A percentile compares a stretch with the other conserved stretches of the same genome.
These are phyloP conservation scores for Erethizon dorsatum DNA, from an alignment of 2,797 vertebrate species.

Conservation along the genomic window DNA sequence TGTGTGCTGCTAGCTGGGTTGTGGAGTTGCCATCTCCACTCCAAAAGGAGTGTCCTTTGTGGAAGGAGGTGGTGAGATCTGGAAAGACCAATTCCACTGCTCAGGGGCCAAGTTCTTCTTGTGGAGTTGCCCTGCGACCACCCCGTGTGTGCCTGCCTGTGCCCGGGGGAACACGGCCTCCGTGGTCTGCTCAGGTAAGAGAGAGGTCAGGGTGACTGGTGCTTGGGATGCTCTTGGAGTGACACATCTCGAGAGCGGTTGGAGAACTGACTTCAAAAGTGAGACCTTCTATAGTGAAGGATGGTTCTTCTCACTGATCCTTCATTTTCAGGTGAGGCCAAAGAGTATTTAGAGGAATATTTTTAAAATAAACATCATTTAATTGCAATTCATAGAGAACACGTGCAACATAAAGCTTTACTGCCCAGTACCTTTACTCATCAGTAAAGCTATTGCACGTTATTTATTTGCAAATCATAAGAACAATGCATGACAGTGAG, in stretches of 20 bases:
- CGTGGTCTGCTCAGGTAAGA: constrained; percentile 78
- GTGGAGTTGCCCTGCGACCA: constrained; percentile 77
- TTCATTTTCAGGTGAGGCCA: neutral
- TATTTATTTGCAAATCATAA: too few species aligned
- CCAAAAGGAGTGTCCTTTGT: constrained; percentile 44
- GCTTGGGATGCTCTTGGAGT: neutral
- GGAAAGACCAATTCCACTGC: constrained; percentile 85
- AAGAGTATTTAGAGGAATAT: too few species aligned
- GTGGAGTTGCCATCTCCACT: constrained; percentile 83
- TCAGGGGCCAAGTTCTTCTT: constrained; percentile 3
- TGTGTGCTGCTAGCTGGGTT: constrained; percentile 86
- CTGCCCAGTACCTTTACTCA: too few species aligned
- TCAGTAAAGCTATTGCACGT: too few species aligned
- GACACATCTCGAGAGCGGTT: too few species aligned
- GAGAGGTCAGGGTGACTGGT: neutral
- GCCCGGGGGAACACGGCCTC: constrained; percentile 62
- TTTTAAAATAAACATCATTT: too few species aligned
- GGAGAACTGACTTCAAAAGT: neutral
- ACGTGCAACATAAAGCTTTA: too few species aligned
- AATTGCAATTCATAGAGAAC: too few species aligned
- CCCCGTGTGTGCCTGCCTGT: constrained; percentile 79
- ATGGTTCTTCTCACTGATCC: too few species aligned
- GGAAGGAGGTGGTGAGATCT: constrained; percentile 1
- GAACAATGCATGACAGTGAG: too few species aligned
- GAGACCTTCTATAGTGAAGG: too few species aligned